Percentiles rank a stretch among this genome's conserved stretches.
phyloP scores from a whole-genome alignment of 1,140 invertebrate genomes.

The Capitella teleta region DNA sequence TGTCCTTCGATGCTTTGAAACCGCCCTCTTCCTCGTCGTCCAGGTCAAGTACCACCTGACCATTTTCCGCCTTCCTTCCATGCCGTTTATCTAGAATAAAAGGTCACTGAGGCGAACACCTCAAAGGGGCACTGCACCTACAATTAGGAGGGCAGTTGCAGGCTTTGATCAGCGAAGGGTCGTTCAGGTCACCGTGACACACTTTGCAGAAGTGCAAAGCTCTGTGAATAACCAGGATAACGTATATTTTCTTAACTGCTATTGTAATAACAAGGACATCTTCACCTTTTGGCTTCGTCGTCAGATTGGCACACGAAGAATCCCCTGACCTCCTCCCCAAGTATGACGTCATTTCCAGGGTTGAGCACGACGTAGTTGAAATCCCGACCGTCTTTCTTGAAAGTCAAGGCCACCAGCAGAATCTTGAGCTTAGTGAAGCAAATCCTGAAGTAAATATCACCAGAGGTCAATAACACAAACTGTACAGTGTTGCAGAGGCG shows the following conservation, averaged over 20 bases:
- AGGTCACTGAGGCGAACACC: no score
- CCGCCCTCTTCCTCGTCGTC: no score
- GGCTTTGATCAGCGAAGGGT: neutral
- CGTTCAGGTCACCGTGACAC: neutral
- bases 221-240: neutral
- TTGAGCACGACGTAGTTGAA: slow-evolving; percentile 7
- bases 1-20: no score
- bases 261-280: no score
- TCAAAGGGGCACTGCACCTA: no score
- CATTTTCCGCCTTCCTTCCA: no score
- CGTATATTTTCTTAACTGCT: neutral
- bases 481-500: no score
- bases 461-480: no score
- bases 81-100: no score
- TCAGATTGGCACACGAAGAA: slow-evolving; percentile 14
- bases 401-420: slow-evolving; percentile 6
- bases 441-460: slow-evolving; percentile 52
- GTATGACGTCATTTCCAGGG: slow-evolving; percentile 3
- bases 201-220: neutral
- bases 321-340: slow-evolving; percentile 3
- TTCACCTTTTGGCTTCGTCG: slow-evolving; percentile 8
- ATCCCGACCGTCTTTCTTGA: neutral
- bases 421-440: slow-evolving; percentile 72
- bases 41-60: no score
- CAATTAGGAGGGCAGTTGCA: no score